Percentiles rank a stretch among this genome's conserved stretches.
These are phyloP conservation scores for Coleophora flavipennella DNA, from an alignment of 2,888 invertebrate genomes.

Conservation along the genomic window DNA sequence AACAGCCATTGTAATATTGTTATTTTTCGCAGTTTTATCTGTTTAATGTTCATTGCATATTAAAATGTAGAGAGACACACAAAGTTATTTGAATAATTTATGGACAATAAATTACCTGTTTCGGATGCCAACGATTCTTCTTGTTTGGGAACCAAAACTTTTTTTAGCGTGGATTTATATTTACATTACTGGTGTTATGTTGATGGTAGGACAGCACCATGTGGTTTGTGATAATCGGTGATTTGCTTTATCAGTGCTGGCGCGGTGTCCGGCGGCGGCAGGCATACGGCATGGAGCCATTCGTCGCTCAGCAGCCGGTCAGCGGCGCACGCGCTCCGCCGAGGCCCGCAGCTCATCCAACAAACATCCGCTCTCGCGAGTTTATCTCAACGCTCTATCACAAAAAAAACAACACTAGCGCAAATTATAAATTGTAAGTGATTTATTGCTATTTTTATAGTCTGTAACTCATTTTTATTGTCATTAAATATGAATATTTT, in stretches of 20 bases:
- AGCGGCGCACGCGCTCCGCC: slow-evolving; percentile 33
- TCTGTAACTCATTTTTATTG: background rate
- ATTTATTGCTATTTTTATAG: slow-evolving; percentile 3
- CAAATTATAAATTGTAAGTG: slow-evolving; percentile 7
- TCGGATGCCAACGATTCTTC: too few relatives aligned
- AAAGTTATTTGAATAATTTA: too few relatives aligned
- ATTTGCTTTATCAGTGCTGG: slow-evolving; percentile 55
- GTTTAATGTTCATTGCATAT: slow-evolving; percentile 24
- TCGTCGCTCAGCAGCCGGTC: slow-evolving; percentile 33
- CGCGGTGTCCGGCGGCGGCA: slow-evolving; percentile 49
- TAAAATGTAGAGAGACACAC: background rate
- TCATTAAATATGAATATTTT: too few relatives aligned
- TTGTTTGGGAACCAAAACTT: slow-evolving; percentile 5
- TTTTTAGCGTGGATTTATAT: slow-evolving; percentile 25
- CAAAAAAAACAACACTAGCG: slow-evolving; percentile 13
- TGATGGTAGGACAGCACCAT: slow-evolving; percentile 1
- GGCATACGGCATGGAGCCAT: slow-evolving; percentile 20
- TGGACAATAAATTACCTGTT: too few relatives aligned
- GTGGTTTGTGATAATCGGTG: slow-evolving; percentile 45
- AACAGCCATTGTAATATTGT: slow-evolving; percentile 54
- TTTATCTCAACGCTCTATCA: slow-evolving; percentile 12
- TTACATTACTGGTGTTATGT: slow-evolving; percentile 1
- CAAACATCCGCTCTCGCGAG: slow-evolving; percentile 13
- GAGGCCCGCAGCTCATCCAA: slow-evolving; percentile 34
- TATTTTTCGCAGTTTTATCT: slow-evolving; percentile 42